Evolutionary conservation across 2,113 vertebrate species (phyloP).

Genomic region (Emydocephalus ijimae): DNA sequence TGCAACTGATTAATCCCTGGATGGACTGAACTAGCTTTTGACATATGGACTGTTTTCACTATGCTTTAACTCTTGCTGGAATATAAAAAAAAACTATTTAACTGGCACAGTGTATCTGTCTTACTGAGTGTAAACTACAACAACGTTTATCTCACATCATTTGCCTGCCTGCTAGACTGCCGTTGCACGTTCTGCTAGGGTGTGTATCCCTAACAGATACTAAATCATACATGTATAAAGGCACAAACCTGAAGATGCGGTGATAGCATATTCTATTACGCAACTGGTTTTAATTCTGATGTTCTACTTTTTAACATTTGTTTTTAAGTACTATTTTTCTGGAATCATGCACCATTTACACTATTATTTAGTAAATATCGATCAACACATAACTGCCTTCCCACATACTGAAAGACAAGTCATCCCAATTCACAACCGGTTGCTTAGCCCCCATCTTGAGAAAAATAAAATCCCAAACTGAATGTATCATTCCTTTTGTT

Average conservation of each 20-base stretch:
- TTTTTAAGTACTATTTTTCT: conserved; percentile 13
- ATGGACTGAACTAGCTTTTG: no score
- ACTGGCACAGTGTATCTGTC: no score
- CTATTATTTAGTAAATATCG: not conserved
- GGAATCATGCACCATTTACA: not conserved
- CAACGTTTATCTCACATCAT: no score
- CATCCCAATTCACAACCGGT: not conserved
- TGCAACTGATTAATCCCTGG: no score
- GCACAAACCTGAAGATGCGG: not conserved
- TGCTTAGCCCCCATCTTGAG: not conserved
- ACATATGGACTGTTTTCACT: no score
- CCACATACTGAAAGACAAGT: not conserved
- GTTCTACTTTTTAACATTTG: conserved; percentile 22
- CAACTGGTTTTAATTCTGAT: not conserved
- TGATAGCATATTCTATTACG: conserved; percentile 6
- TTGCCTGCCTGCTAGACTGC: no score
- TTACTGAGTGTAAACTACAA: no score
- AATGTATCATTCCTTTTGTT: not conserved
- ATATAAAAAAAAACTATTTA: no score
- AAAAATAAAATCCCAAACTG: not conserved
- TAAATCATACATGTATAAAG: conserved; percentile 8
- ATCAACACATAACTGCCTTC: not conserved
- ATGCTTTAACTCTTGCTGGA: no score
- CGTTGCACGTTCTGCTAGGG: no score
- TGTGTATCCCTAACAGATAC: not conserved